Evolutionary conservation across 2,797 vertebrate species (phyloP), one percentile per base, ranked within the genome.

Genomic region (Miichthys miiuy): DNA sequence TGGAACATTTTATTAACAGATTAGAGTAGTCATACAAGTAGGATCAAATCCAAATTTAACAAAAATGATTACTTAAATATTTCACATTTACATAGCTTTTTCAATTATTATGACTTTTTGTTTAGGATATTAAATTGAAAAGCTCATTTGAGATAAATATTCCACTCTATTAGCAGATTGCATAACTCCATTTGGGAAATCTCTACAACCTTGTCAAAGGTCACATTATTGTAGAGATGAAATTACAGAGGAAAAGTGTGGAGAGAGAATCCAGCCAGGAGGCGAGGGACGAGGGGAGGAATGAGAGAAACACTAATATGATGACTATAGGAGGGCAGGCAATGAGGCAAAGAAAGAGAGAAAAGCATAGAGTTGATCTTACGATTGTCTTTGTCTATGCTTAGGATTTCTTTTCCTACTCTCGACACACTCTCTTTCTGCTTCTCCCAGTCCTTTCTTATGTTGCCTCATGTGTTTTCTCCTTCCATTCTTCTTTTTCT

Each of bases 291-390:
- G 2, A 68, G 66, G 60, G 77, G n/a, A 42, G 50, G 38, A 64
- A 78, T 48, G 65, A 77, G 66, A 79, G 72, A 63, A 65, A 65
- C 70, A 75, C 76, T 80, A 81, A 82, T 81, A 70, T 68, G 48
- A 72, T 65, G 87, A 72, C 82, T 56, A 77, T 63, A 62, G 85
- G 81, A 85, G 83, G 65, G 54, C 44, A 75, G 66, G 69, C 68
- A 72, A 89, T 91, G 84, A 90, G 79, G 84, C 86, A 77, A 27
- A 74, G 67, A 82, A 52, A 80, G 54, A 70, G 56, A 88, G 76
- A 63, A 77, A 87, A 79, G 75, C 75, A 86, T 56, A 75, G 71
- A 73, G 46, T 67, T 79, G 23, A 78, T 82, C 51, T 68, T 64
- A 34, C 80, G 68, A 75, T 74, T 85, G 68, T 82, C 46, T 62